Evolutionary conservation across 2,888 invertebrate species (phyloP), one percentile per base, ranked within the genome.

Genomic region (Hermodice carunculata): DNA sequence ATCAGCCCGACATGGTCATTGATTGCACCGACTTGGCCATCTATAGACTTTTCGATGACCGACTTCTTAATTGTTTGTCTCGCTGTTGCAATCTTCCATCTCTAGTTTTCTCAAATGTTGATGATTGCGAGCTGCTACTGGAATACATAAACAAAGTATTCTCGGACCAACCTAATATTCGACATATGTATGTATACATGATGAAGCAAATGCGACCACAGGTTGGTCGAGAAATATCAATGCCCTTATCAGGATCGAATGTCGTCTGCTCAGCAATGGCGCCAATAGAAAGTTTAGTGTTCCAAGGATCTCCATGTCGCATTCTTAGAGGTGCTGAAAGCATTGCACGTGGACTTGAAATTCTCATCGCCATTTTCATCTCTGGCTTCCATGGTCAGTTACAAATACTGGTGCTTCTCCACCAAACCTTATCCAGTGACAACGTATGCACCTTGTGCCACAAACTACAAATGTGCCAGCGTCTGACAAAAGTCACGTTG

Each of bases 41-140:
- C 37, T 49, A 59, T 29, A 11, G 40, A 8, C 48, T 48, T 34
- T 49, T 59, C n/a, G 59, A 59, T 29, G 48, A 59, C 49, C 32
- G 49, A 37, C 49, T 49, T 2, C 19, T 59, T 3, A 37, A 48
- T 37, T 48, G 40, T 17, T n/a, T 59, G 26, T 29, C 19, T 14
- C 26, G 14, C 11, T 48, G 49, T 26, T 11, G 24, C 14, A 34
- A 49, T 32, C 49, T 59, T 5, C 59, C 44, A 22, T 59, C 59
- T 11, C 34, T 59, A n/a, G 59, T 59, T 17, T 48, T 59, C 26
- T 31, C 59, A 8, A 49, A 59, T 34, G 59, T 59, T 2, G 34
- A 49, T 31, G 49, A 49, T 22, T 24, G 48, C 6, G 28, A 48
- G 11, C 24, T 59, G 1, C 49, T 59, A 28, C 28, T 59, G 49